Base-by-base conservation (phyloP, 2,797 vertebrate species). In the Oceanodroma leucorhoa region DNA sequence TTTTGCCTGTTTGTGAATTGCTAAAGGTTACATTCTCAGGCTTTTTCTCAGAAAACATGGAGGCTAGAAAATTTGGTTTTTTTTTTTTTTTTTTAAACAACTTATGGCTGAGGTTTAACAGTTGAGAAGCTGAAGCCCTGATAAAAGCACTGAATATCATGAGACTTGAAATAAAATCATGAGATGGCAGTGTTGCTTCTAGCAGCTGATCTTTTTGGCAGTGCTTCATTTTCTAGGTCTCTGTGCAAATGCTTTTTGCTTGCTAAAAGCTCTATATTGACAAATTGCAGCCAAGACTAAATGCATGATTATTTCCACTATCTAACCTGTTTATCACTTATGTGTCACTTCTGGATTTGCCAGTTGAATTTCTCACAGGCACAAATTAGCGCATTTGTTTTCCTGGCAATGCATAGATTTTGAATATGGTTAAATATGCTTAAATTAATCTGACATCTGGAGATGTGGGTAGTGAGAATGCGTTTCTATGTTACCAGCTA, bases 161-260 rank as follows among this genome's bases (percentile, higher is more conserved):
- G 80, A 94, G 71, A 84, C 83, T 90, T 90, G 87, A 93, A 93
- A 83, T 61, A 91, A 96, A 94, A 96, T 95, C 95, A 95, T 96
- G 95, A 97, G 96, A 96, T 96, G 95, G 95, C 96, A 96, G 95
- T 96, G 73, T 97, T 97, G 95, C 93, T 91, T 94, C 88, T 97
- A 94, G 87, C 83, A 91, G 95, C 95, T 89, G 91, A 93, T 97
- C 76, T 79, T 90, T 94, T 79, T 95, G 94, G 87, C 81, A 77
- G 43, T 61, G 55, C 87, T 96, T 97, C 38, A 21, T 95, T 88
- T 96, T 83, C 62, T 87, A 80, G 53, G 54, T 95, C 67, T 93
- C 88, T 27, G n/a, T 82, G 64, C 64, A 93, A 96, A 83, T 45
- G 86, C 41, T 40, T 90, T 86, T 87, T 89, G 48, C 77, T 92